Conservation (phyloP, 2,113 vertebrate genomes). For the Theristicus caerulescens region DNA sequence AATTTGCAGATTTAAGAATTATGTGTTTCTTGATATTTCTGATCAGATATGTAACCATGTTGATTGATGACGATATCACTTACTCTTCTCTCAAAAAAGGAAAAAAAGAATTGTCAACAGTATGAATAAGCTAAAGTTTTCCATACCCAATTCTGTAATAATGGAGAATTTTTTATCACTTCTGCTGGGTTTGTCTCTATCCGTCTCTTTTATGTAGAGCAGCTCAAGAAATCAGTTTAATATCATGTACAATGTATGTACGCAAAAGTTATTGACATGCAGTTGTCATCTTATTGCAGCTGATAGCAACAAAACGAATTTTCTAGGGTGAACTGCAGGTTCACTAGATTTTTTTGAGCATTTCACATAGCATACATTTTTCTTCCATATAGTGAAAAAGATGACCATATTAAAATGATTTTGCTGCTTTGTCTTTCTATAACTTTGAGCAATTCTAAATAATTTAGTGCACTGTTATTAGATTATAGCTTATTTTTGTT, state of each 20-base stretch:
- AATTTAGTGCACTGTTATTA: neutral
- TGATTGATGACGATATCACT: neutral
- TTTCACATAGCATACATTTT: neutral
- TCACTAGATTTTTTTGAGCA: neutral
- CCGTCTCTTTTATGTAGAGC: neutral
- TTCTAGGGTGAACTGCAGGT: neutral
- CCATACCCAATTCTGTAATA: neutral
- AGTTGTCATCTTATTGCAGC: neutral
- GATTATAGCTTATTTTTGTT: neutral
- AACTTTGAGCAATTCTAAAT: neutral
- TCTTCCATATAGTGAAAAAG: neutral
- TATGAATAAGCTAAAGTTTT: neutral
- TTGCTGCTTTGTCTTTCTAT: neutral
- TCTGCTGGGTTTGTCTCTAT: neutral
- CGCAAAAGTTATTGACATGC: neutral
- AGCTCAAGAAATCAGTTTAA: neutral
- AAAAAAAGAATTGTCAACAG: neutral
- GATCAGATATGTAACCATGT: neutral
- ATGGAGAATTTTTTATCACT: neutral
- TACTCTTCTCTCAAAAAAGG: neutral
- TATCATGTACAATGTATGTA: neutral
- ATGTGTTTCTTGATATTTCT: neutral
- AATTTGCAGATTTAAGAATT: neutral
- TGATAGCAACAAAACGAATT: neutral
- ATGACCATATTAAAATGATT: neutral